phyloP scores from a whole-genome alignment of 2,113 vertebrate species.

The Oncorhynchus mykiss region DNA sequence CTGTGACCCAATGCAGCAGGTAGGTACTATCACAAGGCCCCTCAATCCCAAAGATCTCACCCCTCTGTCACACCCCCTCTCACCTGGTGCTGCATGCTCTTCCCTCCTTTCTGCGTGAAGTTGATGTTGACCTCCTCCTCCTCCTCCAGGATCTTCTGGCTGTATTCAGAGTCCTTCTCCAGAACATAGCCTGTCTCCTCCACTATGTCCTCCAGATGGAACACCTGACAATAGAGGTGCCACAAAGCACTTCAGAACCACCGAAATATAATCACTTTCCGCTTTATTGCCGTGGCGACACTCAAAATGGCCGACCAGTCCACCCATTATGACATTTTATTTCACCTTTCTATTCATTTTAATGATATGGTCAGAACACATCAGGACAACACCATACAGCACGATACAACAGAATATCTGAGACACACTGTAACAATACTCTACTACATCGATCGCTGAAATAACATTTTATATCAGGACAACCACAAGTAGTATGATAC shows the following conservation, averaged over 20 bases:
- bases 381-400: too few species aligned
- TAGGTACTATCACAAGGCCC: too few species aligned
- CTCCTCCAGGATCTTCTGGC: constrained; percentile 92
- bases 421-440: not conserved
- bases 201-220: constrained; percentile 92
- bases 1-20: too few species aligned
- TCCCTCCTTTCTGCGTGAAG: constrained; percentile 85
- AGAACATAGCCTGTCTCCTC: constrained; percentile 91
- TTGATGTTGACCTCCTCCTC: constrained; percentile 89
- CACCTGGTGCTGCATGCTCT: constrained; percentile 79
- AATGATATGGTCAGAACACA: too few species aligned
- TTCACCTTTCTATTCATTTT: too few species aligned
- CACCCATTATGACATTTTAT: too few species aligned
- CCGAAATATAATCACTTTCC: too few species aligned
- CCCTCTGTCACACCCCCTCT: not conserved
- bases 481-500: too few species aligned
- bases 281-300: too few species aligned
- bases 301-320: too few species aligned
- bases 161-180: constrained; percentile 94
- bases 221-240: constrained; percentile 75
- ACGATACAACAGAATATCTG: too few species aligned
- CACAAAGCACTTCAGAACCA: not conserved
- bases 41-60: not conserved
- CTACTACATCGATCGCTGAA: not conserved
- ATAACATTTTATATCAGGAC: not conserved